Evolutionary conservation across 1,140 invertebrate species (phyloP).

Genomic region (Drosophila burlai): DNA sequence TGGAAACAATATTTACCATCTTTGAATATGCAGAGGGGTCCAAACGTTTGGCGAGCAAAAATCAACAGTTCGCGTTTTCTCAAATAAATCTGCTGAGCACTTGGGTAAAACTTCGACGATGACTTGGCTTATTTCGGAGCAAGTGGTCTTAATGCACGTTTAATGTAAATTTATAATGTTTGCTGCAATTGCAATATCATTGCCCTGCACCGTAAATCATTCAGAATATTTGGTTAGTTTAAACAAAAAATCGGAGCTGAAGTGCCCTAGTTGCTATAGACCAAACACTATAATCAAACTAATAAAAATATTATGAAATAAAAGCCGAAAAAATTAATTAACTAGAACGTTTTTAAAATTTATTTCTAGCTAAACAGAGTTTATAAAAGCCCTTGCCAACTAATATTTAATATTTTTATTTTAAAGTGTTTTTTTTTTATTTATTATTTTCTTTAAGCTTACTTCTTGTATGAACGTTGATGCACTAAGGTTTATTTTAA

Average conservation of each 20-base stretch:
- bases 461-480: no score
- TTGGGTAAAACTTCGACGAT: slow-evolving; percentile 3
- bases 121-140: slow-evolving; percentile 12
- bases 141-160: slow-evolving; percentile 5
- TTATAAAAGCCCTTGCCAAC: no score
- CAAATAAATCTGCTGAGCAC: slow-evolving; percentile 8
- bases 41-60: background rate
- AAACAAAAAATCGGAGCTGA: background rate
- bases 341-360: no score
- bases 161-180: background rate
- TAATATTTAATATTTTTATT: no score
- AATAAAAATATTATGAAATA: no score
- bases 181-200: background rate
- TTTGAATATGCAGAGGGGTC: slow-evolving; percentile 7
- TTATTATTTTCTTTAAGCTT: no score
- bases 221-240: background rate
- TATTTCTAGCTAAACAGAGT: no score
- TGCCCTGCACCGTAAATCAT: background rate
- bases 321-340: background rate
- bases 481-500: no score
- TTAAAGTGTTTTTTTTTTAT: no score
- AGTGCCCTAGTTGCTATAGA: background rate
- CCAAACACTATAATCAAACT: background rate
- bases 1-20: slow-evolving; percentile 17
- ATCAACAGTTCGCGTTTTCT: background rate